phyloP scores from a whole-genome alignment of 2,888 invertebrate species.

The Chalcosyrphus nemorum region DNA sequence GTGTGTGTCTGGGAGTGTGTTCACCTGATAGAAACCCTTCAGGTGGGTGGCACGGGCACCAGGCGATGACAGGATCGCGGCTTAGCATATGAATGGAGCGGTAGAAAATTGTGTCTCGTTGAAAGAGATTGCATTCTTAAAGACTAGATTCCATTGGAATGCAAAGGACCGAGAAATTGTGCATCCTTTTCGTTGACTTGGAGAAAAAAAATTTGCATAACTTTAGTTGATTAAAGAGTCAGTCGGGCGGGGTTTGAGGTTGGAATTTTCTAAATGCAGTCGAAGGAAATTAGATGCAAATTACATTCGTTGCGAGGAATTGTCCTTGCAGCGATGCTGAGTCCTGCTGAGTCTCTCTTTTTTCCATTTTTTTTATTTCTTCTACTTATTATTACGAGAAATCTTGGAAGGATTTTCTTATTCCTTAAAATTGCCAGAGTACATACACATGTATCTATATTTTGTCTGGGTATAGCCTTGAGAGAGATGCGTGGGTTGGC shows the following conservation, averaged over 20 bases:
- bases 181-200: constrained; percentile 37
- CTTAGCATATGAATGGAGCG: constrained; percentile 34
- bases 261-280: constrained; percentile 46
- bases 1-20: background rate
- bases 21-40: constrained; percentile 3
- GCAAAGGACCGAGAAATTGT: constrained; percentile 16
- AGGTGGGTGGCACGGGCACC: background rate
- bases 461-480: background rate
- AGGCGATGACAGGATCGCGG: constrained; percentile 30
- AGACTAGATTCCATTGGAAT: constrained; percentile 38
- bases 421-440: constrained; percentile 10
- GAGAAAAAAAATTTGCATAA: constrained; percentile 62
- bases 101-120: constrained; percentile 37
- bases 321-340: constrained; percentile 27
- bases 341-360: background rate
- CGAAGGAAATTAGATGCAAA: constrained; percentile 69
- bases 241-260: background rate
- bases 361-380: too few species aligned
- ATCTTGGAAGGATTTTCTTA: constrained; percentile 33
- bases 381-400: constrained; percentile 45
- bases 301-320: constrained; percentile 38
- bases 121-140: constrained; percentile 36
- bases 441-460: constrained; percentile 2
- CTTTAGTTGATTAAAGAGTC: constrained; percentile 58
- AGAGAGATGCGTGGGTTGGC: constrained; percentile 38